These are phyloP conservation scores for Calidris pugnax DNA, from an alignment of 2,113 vertebrate species.

Conservation along the genomic window DNA sequence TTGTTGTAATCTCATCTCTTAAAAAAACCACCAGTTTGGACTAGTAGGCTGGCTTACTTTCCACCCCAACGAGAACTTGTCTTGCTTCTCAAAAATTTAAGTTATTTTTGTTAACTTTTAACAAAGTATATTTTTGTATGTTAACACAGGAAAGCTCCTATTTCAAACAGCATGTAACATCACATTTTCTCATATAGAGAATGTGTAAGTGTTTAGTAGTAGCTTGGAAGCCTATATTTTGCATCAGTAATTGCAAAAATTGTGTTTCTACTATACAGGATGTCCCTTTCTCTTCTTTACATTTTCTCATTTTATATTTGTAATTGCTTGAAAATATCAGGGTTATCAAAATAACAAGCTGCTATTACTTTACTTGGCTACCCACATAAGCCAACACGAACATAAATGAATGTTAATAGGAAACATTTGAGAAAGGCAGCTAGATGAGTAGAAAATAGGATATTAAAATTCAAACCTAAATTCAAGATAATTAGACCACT, in stretches of 20 bases:
- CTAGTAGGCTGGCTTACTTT: not conserved
- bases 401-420: not conserved
- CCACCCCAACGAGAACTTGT: not conserved
- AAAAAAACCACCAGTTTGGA: not conserved
- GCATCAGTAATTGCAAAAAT: not conserved
- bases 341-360: not conserved
- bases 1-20: not conserved
- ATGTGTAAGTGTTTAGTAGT: not conserved
- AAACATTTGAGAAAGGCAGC: not conserved
- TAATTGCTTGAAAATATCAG: not conserved
- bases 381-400: not conserved
- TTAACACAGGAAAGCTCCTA: not conserved
- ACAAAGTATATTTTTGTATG: slow-evolving; percentile 37
- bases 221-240: not conserved
- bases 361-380: not conserved
- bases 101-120: slow-evolving; percentile 49
- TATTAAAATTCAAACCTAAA: not conserved
- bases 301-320: not conserved
- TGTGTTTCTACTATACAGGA: not conserved
- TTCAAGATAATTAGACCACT: not conserved
- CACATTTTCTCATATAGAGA: not conserved
- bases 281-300: not conserved
- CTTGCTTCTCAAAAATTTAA: not conserved
- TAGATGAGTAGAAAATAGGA: not conserved
- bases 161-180: not conserved